Conservation (phyloP, 2,113 vertebrate species). For the Archilochus colubris region DNA sequence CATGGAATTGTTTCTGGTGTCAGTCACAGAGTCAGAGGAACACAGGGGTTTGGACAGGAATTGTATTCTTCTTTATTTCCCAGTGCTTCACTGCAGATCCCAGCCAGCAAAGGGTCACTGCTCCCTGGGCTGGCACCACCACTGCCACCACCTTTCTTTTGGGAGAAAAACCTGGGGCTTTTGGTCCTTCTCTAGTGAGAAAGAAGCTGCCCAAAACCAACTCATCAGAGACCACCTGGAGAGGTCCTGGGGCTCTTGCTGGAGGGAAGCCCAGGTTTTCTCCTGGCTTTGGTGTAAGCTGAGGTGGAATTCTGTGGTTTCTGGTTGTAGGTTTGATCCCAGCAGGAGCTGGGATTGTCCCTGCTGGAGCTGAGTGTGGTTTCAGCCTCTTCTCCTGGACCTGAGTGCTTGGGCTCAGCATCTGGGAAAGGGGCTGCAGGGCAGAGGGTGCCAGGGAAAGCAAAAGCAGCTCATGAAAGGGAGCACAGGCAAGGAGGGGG, state of each 20-base stretch:
- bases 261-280: rapidly evolving
- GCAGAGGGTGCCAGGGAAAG: slow-evolving; percentile 2
- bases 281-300: not conserved
- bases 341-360: not conserved
- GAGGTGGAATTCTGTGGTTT: not conserved
- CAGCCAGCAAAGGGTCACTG: rapidly evolving
- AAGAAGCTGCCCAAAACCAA: not conserved
- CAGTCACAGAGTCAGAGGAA: not conserved
- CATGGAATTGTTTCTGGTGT: not conserved
- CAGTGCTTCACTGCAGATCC: not conserved
- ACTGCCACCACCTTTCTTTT: not conserved
- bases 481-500: not conserved
- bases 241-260: not conserved
- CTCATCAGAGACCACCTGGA: not conserved
- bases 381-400: not conserved
- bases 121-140: not conserved
- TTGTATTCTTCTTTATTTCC: not conserved
- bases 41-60: not conserved
- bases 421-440: slow-evolving; percentile 18
- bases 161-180: not conserved
- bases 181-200: not conserved
- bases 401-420: rapidly evolving
- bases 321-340: not conserved
- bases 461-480: slow-evolving; percentile 20
- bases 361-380: rapidly evolving